Base-by-base conservation (phyloP, 2,113 vertebrate species). In the Misgurnus mizolepis region DNA sequence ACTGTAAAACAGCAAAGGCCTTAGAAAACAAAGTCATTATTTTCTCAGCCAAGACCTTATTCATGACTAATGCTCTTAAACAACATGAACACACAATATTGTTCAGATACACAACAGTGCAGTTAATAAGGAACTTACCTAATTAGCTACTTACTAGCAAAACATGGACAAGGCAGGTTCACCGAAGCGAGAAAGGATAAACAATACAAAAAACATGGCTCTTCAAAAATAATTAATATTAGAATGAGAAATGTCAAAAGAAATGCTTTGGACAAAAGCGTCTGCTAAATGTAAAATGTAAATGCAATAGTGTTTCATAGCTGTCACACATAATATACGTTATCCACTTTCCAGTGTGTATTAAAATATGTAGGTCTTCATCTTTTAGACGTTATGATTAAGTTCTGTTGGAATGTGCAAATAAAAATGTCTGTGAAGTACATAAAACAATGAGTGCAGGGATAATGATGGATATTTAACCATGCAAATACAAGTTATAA, bases 401-500 rank as follows among this genome's bases (percentile, higher is more conserved):
- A 40, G 27, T 53, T 8, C 7, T 12, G 6, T 64, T 40, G 22
- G 18, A 27, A 34, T 62, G 79, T 34, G 43, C 39, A 61, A 67
- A 78, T 47, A 56, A 65, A 75, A 67, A 47, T 58, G 65, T 67
- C 64, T 74, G 4, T 45, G 40, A 47, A 78, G 67, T 74, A 70
- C 79, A 80, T 79, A 27, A 53, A 82, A 79, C 80, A 66, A 76
- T 53, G 61, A 53, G 68, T 76, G 74, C 41, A 49, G 14, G 65
- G 80, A 85, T 82, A 84, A 85, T 82, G 71, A 79, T 7, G n/a
- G 12, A 78, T 81, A 85, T 82, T 78, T 82, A 82, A 82, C 79
- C 72, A 82, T 82, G 76, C 77, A 82, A 82, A 85, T 82, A 49
- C 69, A 56, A 76, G 34, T 78, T 80, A 61, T 72, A 67, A 68